Percentiles rank a stretch among this genome's conserved stretches.
Conservation (phyloP, 1,140 invertebrate genomes). For the Platyura marginata region DNA sequence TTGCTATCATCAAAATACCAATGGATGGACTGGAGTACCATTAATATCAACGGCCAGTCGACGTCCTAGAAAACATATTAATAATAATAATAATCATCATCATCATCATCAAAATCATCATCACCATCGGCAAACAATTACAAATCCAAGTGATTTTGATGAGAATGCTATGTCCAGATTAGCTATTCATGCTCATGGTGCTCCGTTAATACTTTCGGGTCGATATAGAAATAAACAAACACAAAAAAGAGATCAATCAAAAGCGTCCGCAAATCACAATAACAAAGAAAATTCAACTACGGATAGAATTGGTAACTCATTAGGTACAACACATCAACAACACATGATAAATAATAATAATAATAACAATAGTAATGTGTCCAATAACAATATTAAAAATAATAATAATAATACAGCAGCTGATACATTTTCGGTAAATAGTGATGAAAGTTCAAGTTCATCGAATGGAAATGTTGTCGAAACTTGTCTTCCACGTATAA, state of each 20-base stretch:
- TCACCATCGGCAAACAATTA: conserved; percentile 15
- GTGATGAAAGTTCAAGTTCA: conserved; percentile 5
- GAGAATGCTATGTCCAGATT: conserved; percentile 36
- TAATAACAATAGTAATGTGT: not conserved
- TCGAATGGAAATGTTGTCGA: conserved; percentile 22
- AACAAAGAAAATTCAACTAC: not conserved
- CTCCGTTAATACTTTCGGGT: conserved; percentile 48
- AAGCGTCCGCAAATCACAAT: not conserved
- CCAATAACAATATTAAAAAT: not conserved
- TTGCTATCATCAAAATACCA: conserved; percentile 17
- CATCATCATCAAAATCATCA: too few relatives aligned
- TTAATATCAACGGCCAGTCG: conserved; percentile 40
- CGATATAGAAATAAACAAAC: conserved; percentile 27
- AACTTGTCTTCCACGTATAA: conserved; percentile 64
- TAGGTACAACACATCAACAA: not conserved
- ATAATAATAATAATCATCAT: too few relatives aligned
- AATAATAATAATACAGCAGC: not conserved
- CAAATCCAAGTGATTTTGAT: conserved; percentile 13
- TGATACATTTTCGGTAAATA: conserved; percentile 8
- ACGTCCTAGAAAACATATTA: conserved; percentile 7
- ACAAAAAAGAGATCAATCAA: conserved; percentile 1
- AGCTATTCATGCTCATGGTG: conserved; percentile 57
- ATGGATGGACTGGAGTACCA: conserved; percentile 44
- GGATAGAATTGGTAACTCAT: not conserved
- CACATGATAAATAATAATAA: not conserved